Percentiles rank a stretch among this genome's conserved stretches.
Conservation (phyloP, 2,888 invertebrate genomes). For the Cephalotes varians region DNA sequence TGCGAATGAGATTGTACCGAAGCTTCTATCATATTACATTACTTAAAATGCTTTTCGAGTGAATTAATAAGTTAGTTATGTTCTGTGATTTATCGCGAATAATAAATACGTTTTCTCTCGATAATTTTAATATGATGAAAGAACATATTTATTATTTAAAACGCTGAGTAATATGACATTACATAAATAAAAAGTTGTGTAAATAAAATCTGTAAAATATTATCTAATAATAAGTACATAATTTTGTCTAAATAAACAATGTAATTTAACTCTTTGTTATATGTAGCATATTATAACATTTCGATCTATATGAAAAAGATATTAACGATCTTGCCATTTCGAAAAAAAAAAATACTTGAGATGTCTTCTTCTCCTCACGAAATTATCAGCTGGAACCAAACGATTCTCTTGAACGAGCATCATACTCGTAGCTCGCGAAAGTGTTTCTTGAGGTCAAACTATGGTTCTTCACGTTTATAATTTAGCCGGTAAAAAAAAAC, state of each 20-base stretch:
- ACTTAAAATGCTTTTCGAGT: conserved; percentile 13
- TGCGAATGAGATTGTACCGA: conserved; percentile 1
- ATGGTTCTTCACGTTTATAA: conserved; percentile 55
- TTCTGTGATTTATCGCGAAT: neutral
- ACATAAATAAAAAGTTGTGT: neutral
- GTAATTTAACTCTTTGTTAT: neutral
- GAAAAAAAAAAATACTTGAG: conserved; percentile 55
- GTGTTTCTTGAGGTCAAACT: conserved; percentile 63
- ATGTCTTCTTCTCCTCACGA: conserved; percentile 31
- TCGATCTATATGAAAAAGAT: conserved; percentile 18
- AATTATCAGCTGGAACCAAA: conserved; percentile 60
- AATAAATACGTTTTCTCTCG: neutral
- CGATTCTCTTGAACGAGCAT: conserved; percentile 56
- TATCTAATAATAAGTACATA: neutral
- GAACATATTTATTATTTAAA: conserved; percentile 3
- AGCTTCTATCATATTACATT: neutral
- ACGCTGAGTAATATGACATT: neutral
- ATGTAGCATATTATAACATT: neutral
- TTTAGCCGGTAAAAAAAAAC: conserved; percentile 5
- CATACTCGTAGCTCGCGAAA: conserved; percentile 56
- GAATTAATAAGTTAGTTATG: conserved; percentile 16
- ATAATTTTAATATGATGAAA: neutral
- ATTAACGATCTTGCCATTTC: conserved; percentile 9
- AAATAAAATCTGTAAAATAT: too few species aligned
- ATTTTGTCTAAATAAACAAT: neutral